Evolutionary conservation across 2,888 invertebrate genomes (phyloP), one percentile per base, ranked within the genome.

Genomic region (Scaptomyza reducta): DNA sequence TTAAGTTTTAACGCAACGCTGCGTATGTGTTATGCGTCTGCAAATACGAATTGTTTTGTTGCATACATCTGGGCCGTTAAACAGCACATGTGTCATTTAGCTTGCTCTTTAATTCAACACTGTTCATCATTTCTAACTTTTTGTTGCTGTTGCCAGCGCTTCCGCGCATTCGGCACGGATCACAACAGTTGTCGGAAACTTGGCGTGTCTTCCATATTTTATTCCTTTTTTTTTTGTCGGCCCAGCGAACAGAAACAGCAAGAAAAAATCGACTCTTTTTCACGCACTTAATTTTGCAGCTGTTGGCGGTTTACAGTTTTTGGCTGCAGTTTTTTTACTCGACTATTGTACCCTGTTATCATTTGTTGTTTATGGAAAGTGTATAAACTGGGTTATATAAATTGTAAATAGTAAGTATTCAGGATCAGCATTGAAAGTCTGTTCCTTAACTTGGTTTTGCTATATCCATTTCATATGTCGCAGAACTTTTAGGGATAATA

Each of bases 141-240:
- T 54, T 53, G 6, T 14, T 55, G 54, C 53, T 72, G 50, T 29
- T 60, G 40, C 31, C 56, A 50, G 40, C 9, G 42, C n/a, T 35
- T 42, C 41, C 57, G 53, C 65, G 62, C 50, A 60, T 62, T 70
- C 54, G 22, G 54, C 41, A 44, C 46, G 66, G 62, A 76, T 78
- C 79, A 75, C 71, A 81, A 69, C 73, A 61, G 51, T 67, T 84
- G 88, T 69, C 70, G 71, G 66, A 78, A 85, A 76, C 83, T 85
- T 88, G 77, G 61, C 60, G 47, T 45, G 45, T 45, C 55, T 55
- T 49, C n/a, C 38, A 27, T 31, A 1, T 27, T 27, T 27, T 7
- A 4, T 25, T 25, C 25, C 27, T 29, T 27, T 1, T 51, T 46
- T 62, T 51, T 33, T 35, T 3, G 3, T 59, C n/a, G 13, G 16